Evolutionary conservation across 2,888 invertebrate genomes (phyloP), one percentile per base, ranked within the genome.

Genomic region (Caenorhabditis sp.): DNA sequence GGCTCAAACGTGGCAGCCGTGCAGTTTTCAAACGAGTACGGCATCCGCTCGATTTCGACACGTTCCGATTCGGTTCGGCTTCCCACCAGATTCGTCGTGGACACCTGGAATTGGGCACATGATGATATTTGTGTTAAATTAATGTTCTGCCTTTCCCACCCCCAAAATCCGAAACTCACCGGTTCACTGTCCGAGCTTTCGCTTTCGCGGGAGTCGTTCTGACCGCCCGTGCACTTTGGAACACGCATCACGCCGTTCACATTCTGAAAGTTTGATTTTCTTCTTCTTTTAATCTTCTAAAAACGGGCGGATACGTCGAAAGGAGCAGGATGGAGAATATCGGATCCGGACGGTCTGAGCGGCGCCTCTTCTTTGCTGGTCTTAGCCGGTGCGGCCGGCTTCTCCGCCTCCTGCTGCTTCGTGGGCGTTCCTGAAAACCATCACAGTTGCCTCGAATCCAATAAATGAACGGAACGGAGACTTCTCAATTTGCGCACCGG

Each of bases 281-380:
- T 32, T 11, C 30, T 43, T 24, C 17, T 20, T 26, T 27, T 0
- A 26, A 11, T 2, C 48, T 22, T 17, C n/a, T n/a, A n/a, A n/a
- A n/a, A 9, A 35, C 35, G 35, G 13, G n/a, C n/a, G n/a, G n/a
- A n/a, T n/a, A 68, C 68, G 41, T 68, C 32, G 13, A 52, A 68
- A 4, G 68, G 68, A 5, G 37, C 32, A 5, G 68, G 68, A 45
- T 68, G 68, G 32, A 68, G 59, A 17, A 68, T 59, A 52, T 68
- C 68, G 1, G 68, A 68, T 9, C 48, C 68, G 24, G 50, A 58
- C 11, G 30, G 24, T 30, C 52, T 27, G 13, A 68, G 35, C 20
- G 26, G 15, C 17, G 37, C 15, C 65, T 53, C 30, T 3, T 11
- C 13, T 22, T 24, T 45, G 22, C 45, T 17, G 27, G 9, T 9